A percentile compares a stretch with the other conserved stretches of the same genome.
phyloP scores from a whole-genome alignment of 2,888 invertebrate species.

The Rhingia rostrata region DNA sequence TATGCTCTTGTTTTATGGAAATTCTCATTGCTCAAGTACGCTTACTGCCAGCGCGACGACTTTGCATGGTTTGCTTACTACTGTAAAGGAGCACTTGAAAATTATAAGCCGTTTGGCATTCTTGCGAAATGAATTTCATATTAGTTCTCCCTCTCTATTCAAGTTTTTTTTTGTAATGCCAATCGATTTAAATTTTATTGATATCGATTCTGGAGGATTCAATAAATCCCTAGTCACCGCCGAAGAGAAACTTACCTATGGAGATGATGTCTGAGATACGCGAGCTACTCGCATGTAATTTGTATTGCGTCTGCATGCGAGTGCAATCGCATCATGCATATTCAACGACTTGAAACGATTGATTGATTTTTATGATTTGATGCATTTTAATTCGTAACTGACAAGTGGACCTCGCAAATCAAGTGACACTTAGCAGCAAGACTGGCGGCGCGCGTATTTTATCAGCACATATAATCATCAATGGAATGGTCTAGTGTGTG shows the following conservation, averaged over 20 bases:
- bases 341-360: slow-evolving; percentile 47
- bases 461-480: slow-evolving; percentile 25
- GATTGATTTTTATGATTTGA: slow-evolving; percentile 71
- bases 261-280: slow-evolving; percentile 55
- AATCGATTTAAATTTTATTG: slow-evolving; percentile 61
- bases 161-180: not conserved
- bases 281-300: slow-evolving; percentile 32
- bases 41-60: slow-evolving; percentile 14
- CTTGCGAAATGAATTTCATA: slow-evolving; percentile 62
- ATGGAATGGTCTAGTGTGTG: slow-evolving; percentile 12
- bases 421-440: slow-evolving; percentile 58
- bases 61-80: not conserved
- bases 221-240: slow-evolving; percentile 48
- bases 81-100: slow-evolving; percentile 49
- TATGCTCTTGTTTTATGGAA: slow-evolving; percentile 69
- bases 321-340: slow-evolving; percentile 59
- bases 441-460: slow-evolving; percentile 44
- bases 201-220: slow-evolving; percentile 50
- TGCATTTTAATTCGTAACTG: slow-evolving; percentile 68
- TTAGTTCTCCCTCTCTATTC: not conserved
- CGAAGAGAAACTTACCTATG: slow-evolving; percentile 46
- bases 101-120: slow-evolving; percentile 61
- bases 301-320: slow-evolving; percentile 54
- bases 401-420: slow-evolving; percentile 64
- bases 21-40: slow-evolving; percentile 65